phyloP scores from a whole-genome alignment of 2,113 vertebrate species.

The Cavia porcellus region DNA sequence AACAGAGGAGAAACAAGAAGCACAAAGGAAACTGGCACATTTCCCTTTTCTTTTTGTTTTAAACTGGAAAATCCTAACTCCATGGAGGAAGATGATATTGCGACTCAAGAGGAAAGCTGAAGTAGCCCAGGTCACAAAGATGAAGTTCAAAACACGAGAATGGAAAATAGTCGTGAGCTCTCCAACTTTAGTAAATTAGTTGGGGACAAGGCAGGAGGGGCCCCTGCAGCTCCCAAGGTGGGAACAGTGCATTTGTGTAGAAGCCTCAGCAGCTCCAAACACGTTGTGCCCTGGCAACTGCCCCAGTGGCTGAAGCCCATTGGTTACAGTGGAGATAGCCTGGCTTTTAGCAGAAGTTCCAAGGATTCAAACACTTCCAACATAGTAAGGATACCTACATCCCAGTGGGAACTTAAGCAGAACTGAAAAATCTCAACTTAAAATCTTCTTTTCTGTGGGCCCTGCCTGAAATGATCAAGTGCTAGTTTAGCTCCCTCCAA shows the following conservation, averaged over 20 bases:
- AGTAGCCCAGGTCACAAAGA: conserved; percentile 69
- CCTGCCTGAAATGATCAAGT: conserved; percentile 73
- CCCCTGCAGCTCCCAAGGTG: rapidly evolving
- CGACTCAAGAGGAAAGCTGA: conserved; percentile 67
- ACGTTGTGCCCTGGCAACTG: neutral
- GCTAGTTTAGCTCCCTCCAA: conserved; percentile 53
- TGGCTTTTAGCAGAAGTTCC: conserved; percentile 74
- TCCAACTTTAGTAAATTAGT: neutral
- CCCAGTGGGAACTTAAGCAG: conserved; percentile 70
- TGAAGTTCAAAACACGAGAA: conserved; percentile 75
- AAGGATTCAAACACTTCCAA: conserved; percentile 74
- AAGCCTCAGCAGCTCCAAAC: neutral
- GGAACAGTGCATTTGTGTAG: neutral
- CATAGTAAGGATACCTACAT: conserved; percentile 41
- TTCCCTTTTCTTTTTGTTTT: conserved; percentile 47
- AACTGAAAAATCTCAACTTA: conserved; percentile 59
- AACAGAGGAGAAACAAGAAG: conserved; percentile 71
- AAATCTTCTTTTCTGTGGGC: conserved; percentile 78
- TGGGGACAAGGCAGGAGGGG: neutral
- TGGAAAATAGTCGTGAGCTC: neutral
- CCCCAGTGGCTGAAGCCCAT: conserved; percentile 16
- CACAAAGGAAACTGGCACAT: neutral
- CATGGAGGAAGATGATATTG: conserved; percentile 66
- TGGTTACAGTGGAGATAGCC: conserved; percentile 40
- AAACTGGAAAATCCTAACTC: conserved; percentile 44